Evolutionary conservation across 2,113 vertebrate species (phyloP).

Genomic region (Mobula birostris): DNA sequence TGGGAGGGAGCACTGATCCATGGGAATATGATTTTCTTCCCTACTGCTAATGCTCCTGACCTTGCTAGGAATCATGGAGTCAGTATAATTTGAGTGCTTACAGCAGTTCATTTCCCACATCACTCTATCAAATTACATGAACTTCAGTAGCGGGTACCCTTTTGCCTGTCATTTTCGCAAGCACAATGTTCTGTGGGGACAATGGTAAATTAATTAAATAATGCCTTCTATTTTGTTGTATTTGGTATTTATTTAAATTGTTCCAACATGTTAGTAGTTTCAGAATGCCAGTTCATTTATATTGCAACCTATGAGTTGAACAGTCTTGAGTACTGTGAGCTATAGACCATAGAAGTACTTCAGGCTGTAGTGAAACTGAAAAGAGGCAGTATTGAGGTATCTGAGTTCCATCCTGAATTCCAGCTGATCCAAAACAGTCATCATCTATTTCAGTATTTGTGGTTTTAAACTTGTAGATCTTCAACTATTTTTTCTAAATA

Average conservation of each 20-base stretch:
- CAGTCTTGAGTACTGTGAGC: not conserved
- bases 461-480: not conserved
- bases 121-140: not conserved
- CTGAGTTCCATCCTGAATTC: not conserved
- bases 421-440: not conserved
- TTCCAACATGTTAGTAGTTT: not conserved
- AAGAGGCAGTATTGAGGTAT: not conserved
- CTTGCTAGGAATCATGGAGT: not conserved
- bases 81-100: not conserved
- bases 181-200: not conserved
- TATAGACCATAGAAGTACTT: not conserved
- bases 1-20: not conserved
- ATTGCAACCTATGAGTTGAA: too few species aligned
- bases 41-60: not conserved
- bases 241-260: not conserved
- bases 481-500: not conserved
- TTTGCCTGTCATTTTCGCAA: not conserved
- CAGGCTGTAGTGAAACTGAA: not conserved
- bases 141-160: not conserved
- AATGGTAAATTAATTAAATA: not conserved
- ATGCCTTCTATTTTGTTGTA: not conserved
- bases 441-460: not conserved
- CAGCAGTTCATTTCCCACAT: not conserved
- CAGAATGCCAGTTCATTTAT: not conserved
- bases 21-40: not conserved